Evolutionary conservation across 2,888 invertebrate genomes (phyloP).

Genomic region (Drosophila neonasuta): DNA sequence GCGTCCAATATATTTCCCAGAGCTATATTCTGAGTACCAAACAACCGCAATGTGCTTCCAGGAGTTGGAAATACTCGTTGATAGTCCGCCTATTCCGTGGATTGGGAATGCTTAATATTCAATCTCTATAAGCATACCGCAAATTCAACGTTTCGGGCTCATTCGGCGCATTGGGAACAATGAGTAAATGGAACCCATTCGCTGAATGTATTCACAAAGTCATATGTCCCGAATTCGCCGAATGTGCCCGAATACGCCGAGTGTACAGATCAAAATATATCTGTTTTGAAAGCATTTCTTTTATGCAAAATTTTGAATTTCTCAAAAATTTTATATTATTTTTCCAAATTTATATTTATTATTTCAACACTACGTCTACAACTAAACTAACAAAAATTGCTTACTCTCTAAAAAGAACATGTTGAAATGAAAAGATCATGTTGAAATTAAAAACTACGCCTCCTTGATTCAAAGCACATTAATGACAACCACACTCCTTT

Average conservation of each 20-base stretch:
- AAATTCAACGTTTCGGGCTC: neutral
- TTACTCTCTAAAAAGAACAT: neutral
- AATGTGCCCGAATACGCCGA: neutral
- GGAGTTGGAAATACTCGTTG: too few species aligned
- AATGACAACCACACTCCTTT: slow-evolving; percentile 98
- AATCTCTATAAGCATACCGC: neutral
- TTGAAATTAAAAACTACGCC: neutral
- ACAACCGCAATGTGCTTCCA: neutral
- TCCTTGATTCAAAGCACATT: slow-evolving; percentile 38
- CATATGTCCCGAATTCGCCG: neutral
- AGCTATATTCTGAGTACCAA: neutral
- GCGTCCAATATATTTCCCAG: too few species aligned
- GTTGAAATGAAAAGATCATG: neutral
- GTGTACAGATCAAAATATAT: neutral
- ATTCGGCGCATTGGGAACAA: neutral
- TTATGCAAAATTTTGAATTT: too few species aligned
- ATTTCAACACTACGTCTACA: neutral
- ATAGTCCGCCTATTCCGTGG: too few species aligned
- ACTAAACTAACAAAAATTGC: neutral
- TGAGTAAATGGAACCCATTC: neutral
- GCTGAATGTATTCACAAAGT: neutral
- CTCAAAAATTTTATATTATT: neutral
- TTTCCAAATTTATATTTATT: neutral
- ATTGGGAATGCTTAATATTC: too few species aligned
- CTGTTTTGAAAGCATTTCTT: neutral